phyloP scores from a whole-genome alignment of 2,888 invertebrate species.

The Sipha maydis region DNA sequence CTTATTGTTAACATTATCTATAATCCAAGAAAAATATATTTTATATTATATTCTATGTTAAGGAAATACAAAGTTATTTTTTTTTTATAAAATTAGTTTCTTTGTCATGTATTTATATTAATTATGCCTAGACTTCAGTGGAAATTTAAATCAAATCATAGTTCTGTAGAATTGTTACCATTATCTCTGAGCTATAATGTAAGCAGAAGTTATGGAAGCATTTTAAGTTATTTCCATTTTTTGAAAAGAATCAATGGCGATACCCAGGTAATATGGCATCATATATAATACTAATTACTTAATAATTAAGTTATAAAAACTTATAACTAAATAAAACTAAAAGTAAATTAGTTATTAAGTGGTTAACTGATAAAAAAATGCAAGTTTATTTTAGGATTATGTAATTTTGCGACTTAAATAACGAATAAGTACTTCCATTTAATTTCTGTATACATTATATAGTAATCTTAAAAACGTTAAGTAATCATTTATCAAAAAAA shows the following conservation, averaged over 20 bases:
- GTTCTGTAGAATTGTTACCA: conserved; percentile 57
- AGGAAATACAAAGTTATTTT: background rate
- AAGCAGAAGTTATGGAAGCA: conserved; percentile 61
- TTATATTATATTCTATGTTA: background rate
- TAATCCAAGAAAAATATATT: conserved; percentile 14
- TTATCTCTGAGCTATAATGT: conserved; percentile 58
- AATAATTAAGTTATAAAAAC: background rate
- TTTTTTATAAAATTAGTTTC: conserved; percentile 8
- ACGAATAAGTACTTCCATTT: conserved; percentile 18
- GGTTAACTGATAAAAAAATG: conserved; percentile 43
- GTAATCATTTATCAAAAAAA: background rate
- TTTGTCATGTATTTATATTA: conserved; percentile 49
- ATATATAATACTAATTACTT: conserved; percentile 7
- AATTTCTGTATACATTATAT: background rate
- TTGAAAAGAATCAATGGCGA: conserved; percentile 58
- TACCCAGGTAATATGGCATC: conserved; percentile 43
- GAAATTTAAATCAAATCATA: conserved; percentile 59
- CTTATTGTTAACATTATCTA: conserved; percentile 24
- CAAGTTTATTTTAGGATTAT: conserved; percentile 38
- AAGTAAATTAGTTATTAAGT: conserved; percentile 5
- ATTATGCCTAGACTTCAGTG: conserved; percentile 58
- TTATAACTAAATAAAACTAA: too few relatives aligned
- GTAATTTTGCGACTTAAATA: conserved; percentile 46
- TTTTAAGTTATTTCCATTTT: conserved; percentile 62
- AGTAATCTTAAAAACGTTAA: conserved; percentile 16